Evolutionary conservation across 2,113 vertebrate genomes (phyloP), one percentile per base, ranked within the genome.

Genomic region (Pardalotus punctatus): DNA sequence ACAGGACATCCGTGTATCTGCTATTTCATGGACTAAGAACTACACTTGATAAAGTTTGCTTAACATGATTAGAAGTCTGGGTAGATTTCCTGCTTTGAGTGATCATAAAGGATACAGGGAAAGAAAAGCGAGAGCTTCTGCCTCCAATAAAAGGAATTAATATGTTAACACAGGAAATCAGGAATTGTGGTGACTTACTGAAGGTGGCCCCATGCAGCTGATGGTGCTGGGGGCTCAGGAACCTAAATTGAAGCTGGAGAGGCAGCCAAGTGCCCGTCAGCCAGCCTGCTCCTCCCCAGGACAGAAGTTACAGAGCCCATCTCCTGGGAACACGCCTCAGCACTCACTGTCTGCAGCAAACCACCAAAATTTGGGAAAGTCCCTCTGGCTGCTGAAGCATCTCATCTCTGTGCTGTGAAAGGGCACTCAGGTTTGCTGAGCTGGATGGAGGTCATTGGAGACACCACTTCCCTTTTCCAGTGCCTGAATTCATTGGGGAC

Each of bases 281-380:
- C 45, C 70, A 72, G 27, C 22, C 69, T 43, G 5, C 56, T 53
- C 73, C 51, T 62, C 53, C 60, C 69, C 24, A 10, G 42, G 47
- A 66, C 70, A 60, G 54, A 56, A 78, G 61, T 60, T 33, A 14
- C 21, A 0, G 0, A 90, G 66, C 43, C 35, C 67, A 19, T 27
- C 43, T 76, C 48, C 24, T 1, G 0, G 22, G 24, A 33, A 67
- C 43, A 48, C 0, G 0, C 61, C 31, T 71, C 8, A 1, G 35
- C 51, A 78, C 64, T 64, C 45, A 28, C 33, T 2, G 2, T 66
- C 51, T 29, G 65, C 66, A 79, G 86, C 48, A 89, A 60, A 51
- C 10, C 54, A 19, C 25, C 0, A 6, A 40, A 31, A 42, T 9
- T 28, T 3, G 0, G 48, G 42, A 60, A 29, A 60, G 31, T 47